Conservation (phyloP, 2,113 vertebrate species). For the Motacilla alba region DNA sequence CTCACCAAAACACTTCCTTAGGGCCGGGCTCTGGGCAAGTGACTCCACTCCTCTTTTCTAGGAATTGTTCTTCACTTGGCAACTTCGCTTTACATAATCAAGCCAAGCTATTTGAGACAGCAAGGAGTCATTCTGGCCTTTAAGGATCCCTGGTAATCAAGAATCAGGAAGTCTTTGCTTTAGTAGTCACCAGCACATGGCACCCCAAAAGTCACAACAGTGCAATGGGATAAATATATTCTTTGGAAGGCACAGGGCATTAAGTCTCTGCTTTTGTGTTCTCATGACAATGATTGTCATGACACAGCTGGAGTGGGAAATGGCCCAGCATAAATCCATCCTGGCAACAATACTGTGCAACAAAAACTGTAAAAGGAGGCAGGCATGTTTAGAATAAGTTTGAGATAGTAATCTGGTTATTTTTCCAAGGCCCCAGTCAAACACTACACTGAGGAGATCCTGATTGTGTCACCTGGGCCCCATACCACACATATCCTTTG, state of each 20-base stretch:
- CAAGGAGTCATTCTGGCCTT: background rate
- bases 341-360: conserved; percentile 53
- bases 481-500: conserved; percentile 15
- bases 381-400: conserved; percentile 49
- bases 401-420: conserved; percentile 53
- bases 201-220: background rate
- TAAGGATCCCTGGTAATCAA: background rate
- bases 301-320: conserved; percentile 66
- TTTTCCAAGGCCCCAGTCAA: conserved; percentile 34
- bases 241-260: conserved; percentile 20
- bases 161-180: conserved; percentile 15
- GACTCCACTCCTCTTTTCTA: background rate
- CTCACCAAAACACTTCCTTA: background rate
- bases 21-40: background rate
- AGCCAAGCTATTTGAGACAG: background rate
- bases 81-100: background rate
- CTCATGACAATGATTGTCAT: conserved; percentile 57
- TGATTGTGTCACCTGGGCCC: conserved; percentile 51
- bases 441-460: conserved; percentile 15
- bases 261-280: conserved; percentile 56
- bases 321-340: conserved; percentile 66
- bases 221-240: conserved; percentile 28
- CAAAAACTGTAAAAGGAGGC: conserved; percentile 42
- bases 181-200: background rate
- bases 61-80: background rate